A percentile compares a stretch with the other conserved stretches of the same genome.
Conservation (phyloP, 2,888 invertebrate species). For the Allygus modestus region DNA sequence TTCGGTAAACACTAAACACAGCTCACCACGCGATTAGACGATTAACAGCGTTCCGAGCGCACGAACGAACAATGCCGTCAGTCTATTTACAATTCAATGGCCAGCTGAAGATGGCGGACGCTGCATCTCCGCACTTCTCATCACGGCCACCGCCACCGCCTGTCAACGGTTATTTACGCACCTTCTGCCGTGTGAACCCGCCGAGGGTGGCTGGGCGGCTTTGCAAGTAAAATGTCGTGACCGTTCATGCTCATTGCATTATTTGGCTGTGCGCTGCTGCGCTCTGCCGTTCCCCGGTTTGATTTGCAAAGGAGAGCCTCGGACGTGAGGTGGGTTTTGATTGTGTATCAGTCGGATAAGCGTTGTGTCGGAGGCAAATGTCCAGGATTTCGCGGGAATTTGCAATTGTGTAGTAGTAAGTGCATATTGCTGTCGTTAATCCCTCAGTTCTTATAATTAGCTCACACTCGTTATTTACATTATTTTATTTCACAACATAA, state of each 20-base stretch:
- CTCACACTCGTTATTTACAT: too few relatives aligned
- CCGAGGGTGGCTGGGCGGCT: constrained; percentile 30
- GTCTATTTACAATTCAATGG: constrained; percentile 59
- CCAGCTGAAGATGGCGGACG: constrained; percentile 36
- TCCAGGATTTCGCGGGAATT: too few relatives aligned
- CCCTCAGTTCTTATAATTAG: too few relatives aligned
- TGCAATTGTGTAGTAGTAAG: too few relatives aligned
- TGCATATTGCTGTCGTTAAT: too few relatives aligned
- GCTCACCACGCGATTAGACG: constrained; percentile 27
- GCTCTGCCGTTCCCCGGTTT: background rate
- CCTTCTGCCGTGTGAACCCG: constrained; percentile 34
- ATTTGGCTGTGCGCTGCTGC: constrained; percentile 28
- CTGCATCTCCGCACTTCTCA: background rate
- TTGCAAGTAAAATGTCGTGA: constrained; percentile 19
- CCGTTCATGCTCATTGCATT: constrained; percentile 13
- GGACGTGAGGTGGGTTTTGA: background rate
- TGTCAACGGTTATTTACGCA: constrained; percentile 45
- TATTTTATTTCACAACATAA: too few relatives aligned
- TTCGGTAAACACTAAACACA: constrained; percentile 20
- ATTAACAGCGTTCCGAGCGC: constrained; percentile 37
- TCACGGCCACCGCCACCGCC: constrained; percentile 16
- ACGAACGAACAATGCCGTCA: constrained; percentile 50
- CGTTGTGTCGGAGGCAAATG: too few relatives aligned
- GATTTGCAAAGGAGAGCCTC: background rate
- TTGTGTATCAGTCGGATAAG: background rate